Conservation (phyloP, 1,140 invertebrate species). For the Drosophila virilis region DNA sequence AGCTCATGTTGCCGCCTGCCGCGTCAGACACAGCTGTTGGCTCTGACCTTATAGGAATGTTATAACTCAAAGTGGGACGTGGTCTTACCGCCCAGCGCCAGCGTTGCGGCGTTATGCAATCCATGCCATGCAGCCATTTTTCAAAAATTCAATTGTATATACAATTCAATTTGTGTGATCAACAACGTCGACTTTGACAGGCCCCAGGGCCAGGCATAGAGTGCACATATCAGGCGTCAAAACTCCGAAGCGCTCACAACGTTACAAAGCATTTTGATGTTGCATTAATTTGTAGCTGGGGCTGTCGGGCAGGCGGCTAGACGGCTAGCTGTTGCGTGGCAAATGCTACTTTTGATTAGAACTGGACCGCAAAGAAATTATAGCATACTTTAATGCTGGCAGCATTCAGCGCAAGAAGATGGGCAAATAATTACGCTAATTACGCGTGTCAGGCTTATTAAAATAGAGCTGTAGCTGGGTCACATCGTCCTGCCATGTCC, state of each 20-base stretch:
- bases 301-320: background rate
- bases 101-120: constrained; percentile 54
- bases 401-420: constrained; percentile 39
- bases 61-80: constrained; percentile 63
- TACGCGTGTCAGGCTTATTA: constrained; percentile 61
- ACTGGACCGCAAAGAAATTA: constrained; percentile 17
- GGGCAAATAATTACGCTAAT: constrained; percentile 75
- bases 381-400: constrained; percentile 33
- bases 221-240: constrained; percentile 11
- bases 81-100: background rate
- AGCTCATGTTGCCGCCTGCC: constrained; percentile 27
- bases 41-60: constrained; percentile 66
- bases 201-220: constrained; percentile 16
- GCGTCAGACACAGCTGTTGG: constrained; percentile 57
- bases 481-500: constrained; percentile 8
- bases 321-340: too few species aligned
- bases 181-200: constrained; percentile 66
- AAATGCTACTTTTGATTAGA: constrained; percentile 20
- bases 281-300: constrained; percentile 29
- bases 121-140: constrained; percentile 43
- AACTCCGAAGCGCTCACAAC: constrained; percentile 19
- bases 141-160: constrained; percentile 76
- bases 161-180: constrained; percentile 80
- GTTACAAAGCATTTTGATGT: constrained; percentile 66
- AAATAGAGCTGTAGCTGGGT: constrained; percentile 38